Base-by-base conservation (phyloP, 2,113 vertebrate genomes). In the Gopherus evgoodei region DNA sequence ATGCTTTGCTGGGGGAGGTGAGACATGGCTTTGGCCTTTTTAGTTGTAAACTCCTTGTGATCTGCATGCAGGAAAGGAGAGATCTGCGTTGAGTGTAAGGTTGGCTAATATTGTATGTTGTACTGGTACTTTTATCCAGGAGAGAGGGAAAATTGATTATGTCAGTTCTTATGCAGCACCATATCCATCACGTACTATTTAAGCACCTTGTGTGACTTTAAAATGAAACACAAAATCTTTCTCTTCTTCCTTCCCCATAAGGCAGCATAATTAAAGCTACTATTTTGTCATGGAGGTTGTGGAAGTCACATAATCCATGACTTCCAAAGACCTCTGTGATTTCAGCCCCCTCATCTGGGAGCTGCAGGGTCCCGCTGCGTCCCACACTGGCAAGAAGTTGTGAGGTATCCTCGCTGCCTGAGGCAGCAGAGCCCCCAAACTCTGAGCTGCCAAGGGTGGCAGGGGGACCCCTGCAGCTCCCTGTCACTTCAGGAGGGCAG, bases 171-270 rank as follows among this genome's bases (percentile, higher is more conserved):
- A 85, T 92, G 93, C 86, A 96, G 96, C 95, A 59, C 11, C 25
- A 59, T 27, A 97, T 97, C 94, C 96, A 96, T 97, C 97, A 97
- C 93, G 69, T 38, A 69, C 21, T 91, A 93, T 95, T 62, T 95
- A 94, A 96, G 94, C 90, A 92, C 94, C 94, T 97, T 87, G 88
- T 53, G 47, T 94, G 79, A 97, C 94, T 96, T 97, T 95, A 96
- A 97, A 97, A 94, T 95, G 90, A 94, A 96, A 90, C 96, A 91
- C 84, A 95, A 96, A 95, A 80, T 92, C 87, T 95, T 96, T 47
- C 90, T 94, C 76, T 69, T 94, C 93, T n/a, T 38, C 65, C 65
- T 69, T 69, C 65, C 17, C 17, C 16, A 29, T n/a, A 69, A 4
- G 17, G 35, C 7, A 5, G 35, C 17, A 38, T 38, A n/a, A 69